Base-by-base conservation (phyloP, 2,888 invertebrate genomes). In the Helleia helle region DNA sequence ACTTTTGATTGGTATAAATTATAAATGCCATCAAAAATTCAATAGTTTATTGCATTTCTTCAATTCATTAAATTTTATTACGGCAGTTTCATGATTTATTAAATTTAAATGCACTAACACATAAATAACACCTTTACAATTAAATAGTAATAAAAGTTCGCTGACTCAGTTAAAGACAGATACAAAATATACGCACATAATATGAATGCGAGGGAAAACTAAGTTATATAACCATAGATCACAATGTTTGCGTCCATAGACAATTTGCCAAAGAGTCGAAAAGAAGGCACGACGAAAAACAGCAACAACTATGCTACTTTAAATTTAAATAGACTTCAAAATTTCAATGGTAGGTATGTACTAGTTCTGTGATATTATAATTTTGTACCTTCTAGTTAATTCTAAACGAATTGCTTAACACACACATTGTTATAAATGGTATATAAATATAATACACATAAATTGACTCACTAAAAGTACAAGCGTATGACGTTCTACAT, bases 401-500 rank as follows among this genome's bases (percentile, higher is more conserved):
- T 22, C 22, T 22, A 22, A 22, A 61, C 60, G 61, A 61, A 65
- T 59, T 64, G 54, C 8, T 2, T 22, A 65, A 65, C 64, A 65
- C 59, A 64, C 65, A 70, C 68, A 68, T 70, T 65, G 63, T 69
- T 62, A 62, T 71, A 75, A 67, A 65, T 59, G 65, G 70, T 61
- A 62, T 67, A 71, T 65, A 62, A 71, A 59, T 74, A 74, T 75
- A 77, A 76, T 74, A 81, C 76, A 83, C 71, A 67, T 69, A 63
- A 60, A 71, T 69, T 69, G 76, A 80, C 70, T 81, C 70, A 80
- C 83, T 83, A 83, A 83, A 70, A 79, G 59, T 83, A 83, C 75
- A 84, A 84, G 84, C 84, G 84, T 83, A 84, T 83, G 71, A 79
- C 65, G 74, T 72, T 74, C 83, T 83, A 84, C 64, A 65, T 62